A percentile compares a stretch with the other conserved stretches of the same genome.
Evolutionary conservation across 2,797 vertebrate genomes (phyloP).

Genomic region (Holocentrus rufus): DNA sequence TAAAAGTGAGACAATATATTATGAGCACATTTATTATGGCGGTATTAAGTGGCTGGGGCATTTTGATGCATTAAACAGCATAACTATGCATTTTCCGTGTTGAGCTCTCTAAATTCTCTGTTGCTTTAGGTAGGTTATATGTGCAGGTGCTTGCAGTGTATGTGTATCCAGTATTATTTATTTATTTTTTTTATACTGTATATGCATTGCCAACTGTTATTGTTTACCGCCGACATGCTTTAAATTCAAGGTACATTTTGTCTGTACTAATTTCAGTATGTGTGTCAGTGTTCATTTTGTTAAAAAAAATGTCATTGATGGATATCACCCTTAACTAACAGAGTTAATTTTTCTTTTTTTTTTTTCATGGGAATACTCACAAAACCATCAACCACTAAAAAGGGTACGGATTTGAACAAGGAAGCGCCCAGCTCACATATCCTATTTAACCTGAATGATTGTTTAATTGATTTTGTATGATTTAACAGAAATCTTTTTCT

Average conservation of each 20-base stretch:
- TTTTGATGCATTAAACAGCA: neutral
- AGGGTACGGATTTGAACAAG: conserved; percentile 31
- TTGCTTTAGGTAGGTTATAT: conserved; percentile 5
- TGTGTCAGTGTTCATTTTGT: conserved; percentile 9
- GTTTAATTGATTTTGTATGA: conserved; percentile 50
- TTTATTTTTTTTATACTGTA: conserved; percentile 57
- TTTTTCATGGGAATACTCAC: conserved; percentile 14
- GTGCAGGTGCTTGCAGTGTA: conserved; percentile 50
- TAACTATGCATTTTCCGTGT: conserved; percentile 53
- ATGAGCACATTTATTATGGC: conserved; percentile 11
- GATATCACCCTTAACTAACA: neutral
- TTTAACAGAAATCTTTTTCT: conserved; percentile 29
- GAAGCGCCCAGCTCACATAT: conserved; percentile 21
- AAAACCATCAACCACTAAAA: neutral
- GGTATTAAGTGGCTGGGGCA: conserved; percentile 34
- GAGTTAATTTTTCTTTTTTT: conserved; percentile 36
- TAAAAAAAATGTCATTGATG: neutral
- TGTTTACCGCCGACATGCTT: conserved; percentile 51
- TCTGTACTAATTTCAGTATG: neutral
- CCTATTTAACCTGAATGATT: conserved; percentile 15
- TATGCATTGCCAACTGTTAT: conserved; percentile 45
- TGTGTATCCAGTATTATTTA: conserved; percentile 69
- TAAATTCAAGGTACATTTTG: conserved; percentile 22
- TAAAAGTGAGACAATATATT: neutral
- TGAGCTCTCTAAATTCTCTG: conserved; percentile 21